Evolutionary conservation across 2,113 vertebrate genomes (phyloP), one percentile per base, ranked within the genome.

Genomic region (Lepisosteus oculatus): DNA sequence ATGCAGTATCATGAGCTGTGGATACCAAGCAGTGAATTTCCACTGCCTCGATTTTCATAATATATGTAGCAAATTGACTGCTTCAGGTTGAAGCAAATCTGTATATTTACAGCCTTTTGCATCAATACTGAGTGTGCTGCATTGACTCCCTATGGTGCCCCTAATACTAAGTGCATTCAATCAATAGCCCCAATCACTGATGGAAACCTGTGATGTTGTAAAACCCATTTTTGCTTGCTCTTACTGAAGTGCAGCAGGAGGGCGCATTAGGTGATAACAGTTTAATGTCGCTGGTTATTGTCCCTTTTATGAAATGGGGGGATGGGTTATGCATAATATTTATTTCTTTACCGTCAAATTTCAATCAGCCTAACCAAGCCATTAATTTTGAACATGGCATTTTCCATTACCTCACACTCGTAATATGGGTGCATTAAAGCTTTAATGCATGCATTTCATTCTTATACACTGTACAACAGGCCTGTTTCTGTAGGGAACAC

Each of bases 111-210:
- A 74, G 66, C 55, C 55, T n/a, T 51, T 57, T 72, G 42, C 72
- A 78, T 84, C 81, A 69, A 84, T 83, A 71, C 42, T 61, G 54
- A 76, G 78, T 77, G 68, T 74, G 72, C 70, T 15, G 15, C 77
- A 78, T 76, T 76, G 79, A 81, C 74, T 75, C 45, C 47, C 47
- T 55, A 65, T 55, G 71, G 68, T 76, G 66, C 14, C 67, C 56
- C 66, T 71, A 75, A 74, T 70, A 74, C 70, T 79, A 78, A 81
- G 68, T 66, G 74, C 72, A 71, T 74, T 77, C 69, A 56, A 76
- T 82, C 72, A 74, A 79, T 80, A 77, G 59, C 17, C 57, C 47
- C 56, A 43, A 72, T 67, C 76, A 66, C 69, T 71, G 76, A 77
- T 73, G 68, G 75, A 56, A 66, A 43, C 15, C 61, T 67, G 66